Conservation (phyloP, 2,888 invertebrate species). For the Neoscelio sp. region DNA sequence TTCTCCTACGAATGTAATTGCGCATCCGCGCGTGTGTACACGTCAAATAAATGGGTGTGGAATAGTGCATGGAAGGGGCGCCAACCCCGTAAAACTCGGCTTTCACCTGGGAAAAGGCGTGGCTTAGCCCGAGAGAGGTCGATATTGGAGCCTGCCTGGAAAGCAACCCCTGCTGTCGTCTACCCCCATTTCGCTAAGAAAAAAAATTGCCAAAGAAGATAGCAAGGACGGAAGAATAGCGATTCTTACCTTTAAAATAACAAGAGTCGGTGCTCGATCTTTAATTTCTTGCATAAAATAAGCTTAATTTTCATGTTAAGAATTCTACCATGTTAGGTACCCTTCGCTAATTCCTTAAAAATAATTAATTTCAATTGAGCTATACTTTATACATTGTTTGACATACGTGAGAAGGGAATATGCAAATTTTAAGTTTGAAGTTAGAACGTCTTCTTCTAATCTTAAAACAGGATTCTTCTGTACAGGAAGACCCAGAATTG, state of each 20-base stretch:
- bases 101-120: slow-evolving; percentile 82
- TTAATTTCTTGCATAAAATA: too few relatives aligned
- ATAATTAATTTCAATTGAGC: too few relatives aligned
- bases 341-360: too few relatives aligned
- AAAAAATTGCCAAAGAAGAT: slow-evolving; percentile 22
- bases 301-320: too few relatives aligned
- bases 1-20: slow-evolving; percentile 45
- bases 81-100: slow-evolving; percentile 69
- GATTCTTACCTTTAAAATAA: slow-evolving; percentile 60
- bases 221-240: slow-evolving; percentile 56
- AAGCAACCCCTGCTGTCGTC: slow-evolving; percentile 63
- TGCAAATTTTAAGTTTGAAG: too few relatives aligned
- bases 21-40: slow-evolving; percentile 9
- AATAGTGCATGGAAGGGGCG: slow-evolving; percentile 63
- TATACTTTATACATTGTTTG: too few relatives aligned
- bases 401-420: too few relatives aligned
- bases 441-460: too few relatives aligned
- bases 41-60: slow-evolving; percentile 26
- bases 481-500: too few relatives aligned
- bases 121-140: slow-evolving; percentile 79
- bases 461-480: too few relatives aligned
- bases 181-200: slow-evolving; percentile 34
- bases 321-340: too few relatives aligned
- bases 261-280: slow-evolving; percentile 21
- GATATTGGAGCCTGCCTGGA: slow-evolving; percentile 75